Base-by-base conservation (phyloP, 2,113 vertebrate species). In the Potamarius usumacintae region DNA sequence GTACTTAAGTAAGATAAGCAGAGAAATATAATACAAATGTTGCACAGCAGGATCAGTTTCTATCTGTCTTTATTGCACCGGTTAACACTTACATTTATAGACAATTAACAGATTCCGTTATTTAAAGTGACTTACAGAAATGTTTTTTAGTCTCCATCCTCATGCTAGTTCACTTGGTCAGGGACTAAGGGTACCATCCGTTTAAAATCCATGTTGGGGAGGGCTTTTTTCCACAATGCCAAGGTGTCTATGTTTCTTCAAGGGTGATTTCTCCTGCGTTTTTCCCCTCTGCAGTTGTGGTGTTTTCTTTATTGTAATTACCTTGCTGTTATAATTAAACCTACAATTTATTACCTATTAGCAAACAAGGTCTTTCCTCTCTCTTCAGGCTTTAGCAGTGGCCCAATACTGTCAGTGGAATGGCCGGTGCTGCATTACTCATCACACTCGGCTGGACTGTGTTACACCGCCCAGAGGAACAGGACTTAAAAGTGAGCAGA, bases 301-400 rank as follows among this genome's bases (percentile, higher is more conserved):
- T 89, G 71, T 89, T 91, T 85, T 84, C 87, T 89, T 69, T 82
- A 79, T 90, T 86, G 89, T 88, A 90, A 90, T 90, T 90, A 89
- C 89, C 84, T 90, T 82, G 87, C 85, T 89, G 89, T 90, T 87
- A 92, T 91, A 89, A 90, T 91, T 90, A 92, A 87, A 89, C 77
- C 85, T 74, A 84, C 88, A 89, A 91, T 90, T 88, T 90, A 91
- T 90, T 87, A 90, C 89, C 87, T 90, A 82, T 89, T 90, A 89
- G 86, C 85, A 88, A 91, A 87, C 83, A 89, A 80, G 87, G 77
- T 89, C 57, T 71, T 85, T 86, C 63, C 85, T 86, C n/a, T 65
- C 84, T 62, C 53, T 84, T 76, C 87, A 57, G 67, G 77, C 72
- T 86, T 62, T 80, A 42, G 71, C 76, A 87, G 30, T 91, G 90